Percentiles rank a stretch among this genome's conserved stretches.
These are phyloP conservation scores for Calameuta pallipes DNA, from an alignment of 2,888 invertebrate species.

Conservation along the genomic window DNA sequence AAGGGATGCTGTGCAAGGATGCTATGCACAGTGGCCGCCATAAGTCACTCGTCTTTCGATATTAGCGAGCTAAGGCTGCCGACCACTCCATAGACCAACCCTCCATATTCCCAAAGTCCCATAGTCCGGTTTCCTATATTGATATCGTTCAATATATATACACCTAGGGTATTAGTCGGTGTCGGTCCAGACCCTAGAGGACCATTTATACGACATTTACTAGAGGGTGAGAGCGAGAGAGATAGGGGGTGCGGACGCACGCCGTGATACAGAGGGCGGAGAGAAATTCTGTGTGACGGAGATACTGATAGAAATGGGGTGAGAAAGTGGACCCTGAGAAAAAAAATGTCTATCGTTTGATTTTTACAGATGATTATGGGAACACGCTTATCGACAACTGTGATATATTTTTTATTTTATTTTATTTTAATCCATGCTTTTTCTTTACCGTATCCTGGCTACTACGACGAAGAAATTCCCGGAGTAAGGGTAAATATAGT, in stretches of 20 bases:
- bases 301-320: not conserved
- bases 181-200: conserved; percentile 48
- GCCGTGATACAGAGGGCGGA: not conserved
- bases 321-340: conserved; percentile 21
- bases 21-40: conserved; percentile 27
- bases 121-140: conserved; percentile 50
- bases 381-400: not conserved
- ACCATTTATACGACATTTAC: conserved; percentile 53
- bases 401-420: not conserved
- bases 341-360: conserved; percentile 42
- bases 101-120: conserved; percentile 18
- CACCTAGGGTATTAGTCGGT: conserved; percentile 48
- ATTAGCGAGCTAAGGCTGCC: conserved; percentile 47
- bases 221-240: conserved; percentile 22
- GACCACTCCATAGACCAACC: conserved; percentile 6
- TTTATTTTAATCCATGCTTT: not conserved
- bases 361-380: conserved; percentile 44
- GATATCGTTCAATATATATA: conserved; percentile 37
- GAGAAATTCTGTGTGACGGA: not conserved
- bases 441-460: not conserved
- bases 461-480: not conserved
- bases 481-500: not conserved
- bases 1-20: not conserved
- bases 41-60: conserved; percentile 59
- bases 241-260: not conserved